These are phyloP conservation scores for Tipula vernalis DNA, from an alignment of 2,888 invertebrate genomes.

Conservation along the genomic window DNA sequence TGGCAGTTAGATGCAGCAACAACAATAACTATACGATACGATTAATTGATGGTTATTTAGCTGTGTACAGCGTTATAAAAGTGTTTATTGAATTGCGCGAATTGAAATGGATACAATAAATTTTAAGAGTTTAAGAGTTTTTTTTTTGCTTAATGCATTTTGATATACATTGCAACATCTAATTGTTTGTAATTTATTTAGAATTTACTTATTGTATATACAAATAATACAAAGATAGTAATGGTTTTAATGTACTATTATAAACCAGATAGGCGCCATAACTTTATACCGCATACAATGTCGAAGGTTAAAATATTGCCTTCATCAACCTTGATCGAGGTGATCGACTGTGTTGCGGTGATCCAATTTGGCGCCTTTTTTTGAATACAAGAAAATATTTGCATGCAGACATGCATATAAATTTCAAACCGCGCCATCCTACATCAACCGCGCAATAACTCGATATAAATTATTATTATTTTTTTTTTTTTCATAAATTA, in stretches of 20 bases:
- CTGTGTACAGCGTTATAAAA: not conserved
- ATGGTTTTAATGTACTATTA: not conserved
- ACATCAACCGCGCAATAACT: not conserved
- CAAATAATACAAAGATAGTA: not conserved
- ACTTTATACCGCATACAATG: not conserved
- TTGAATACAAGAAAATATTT: not conserved
- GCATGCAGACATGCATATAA: not conserved
- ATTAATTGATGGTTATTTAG: not conserved
- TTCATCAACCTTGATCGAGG: not conserved
- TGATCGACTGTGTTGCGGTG: not conserved
- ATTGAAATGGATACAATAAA: not conserved
- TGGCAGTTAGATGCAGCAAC: not conserved
- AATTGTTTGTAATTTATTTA: not conserved
- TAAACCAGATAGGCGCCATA: not conserved
- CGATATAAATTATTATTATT: not conserved
- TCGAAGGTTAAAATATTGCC: not conserved
- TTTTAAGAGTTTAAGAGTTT: not conserved
- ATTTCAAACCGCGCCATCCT: not conserved
- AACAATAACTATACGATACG: not conserved
- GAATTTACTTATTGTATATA: not conserved
- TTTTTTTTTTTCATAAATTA: not conserved
- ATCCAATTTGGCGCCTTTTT: not conserved
- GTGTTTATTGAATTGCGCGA: not conserved
- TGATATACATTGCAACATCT: not conserved
- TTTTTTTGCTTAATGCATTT: not conserved